A percentile compares a stretch with the other conserved stretches of the same genome.
These are phyloP conservation scores for Pomacea canaliculata DNA, from an alignment of 2,888 invertebrate genomes.

Conservation along the genomic window DNA sequence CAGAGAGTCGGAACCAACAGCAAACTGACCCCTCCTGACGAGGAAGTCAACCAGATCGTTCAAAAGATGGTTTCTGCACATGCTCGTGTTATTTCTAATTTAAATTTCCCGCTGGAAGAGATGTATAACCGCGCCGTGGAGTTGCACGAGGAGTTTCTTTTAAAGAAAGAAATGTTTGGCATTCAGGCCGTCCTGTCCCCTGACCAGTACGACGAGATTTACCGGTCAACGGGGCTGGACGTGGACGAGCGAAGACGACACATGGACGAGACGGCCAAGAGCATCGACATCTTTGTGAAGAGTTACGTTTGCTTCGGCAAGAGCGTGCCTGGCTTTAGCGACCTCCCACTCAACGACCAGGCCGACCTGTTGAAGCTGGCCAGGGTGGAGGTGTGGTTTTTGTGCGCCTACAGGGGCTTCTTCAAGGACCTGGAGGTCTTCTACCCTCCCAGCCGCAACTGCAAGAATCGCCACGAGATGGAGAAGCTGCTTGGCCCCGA, in stretches of 20 bases:
- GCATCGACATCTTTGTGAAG: slow-evolving; percentile 17
- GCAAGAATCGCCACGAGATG: neutral
- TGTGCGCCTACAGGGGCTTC: slow-evolving; percentile 25
- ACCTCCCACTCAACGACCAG: slow-evolving; percentile 21
- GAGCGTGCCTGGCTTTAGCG: slow-evolving; percentile 21
- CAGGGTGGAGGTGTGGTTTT: slow-evolving; percentile 30
- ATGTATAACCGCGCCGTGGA: neutral
- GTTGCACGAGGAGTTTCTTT: slow-evolving; percentile 8
- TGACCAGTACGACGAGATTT: slow-evolving; percentile 22
- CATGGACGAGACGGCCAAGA: slow-evolving; percentile 17
- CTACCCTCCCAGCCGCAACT: slow-evolving; percentile 14
- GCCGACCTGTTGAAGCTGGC: slow-evolving; percentile 23
- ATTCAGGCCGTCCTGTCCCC: slow-evolving; percentile 1
- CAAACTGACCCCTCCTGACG: slow-evolving; percentile 7
- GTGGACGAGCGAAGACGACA: slow-evolving; percentile 13
- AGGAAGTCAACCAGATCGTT: slow-evolving; percentile 13
- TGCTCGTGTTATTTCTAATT: slow-evolving; percentile 10
- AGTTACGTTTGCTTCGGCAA: slow-evolving; percentile 23
- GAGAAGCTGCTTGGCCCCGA: slow-evolving; percentile 11
- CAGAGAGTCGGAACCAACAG: slow-evolving; percentile 41
- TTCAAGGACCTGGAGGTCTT: slow-evolving; percentile 9
- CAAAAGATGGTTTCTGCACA: slow-evolving; percentile 3
- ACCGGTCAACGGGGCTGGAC: slow-evolving; percentile 17
- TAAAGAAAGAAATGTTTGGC: slow-evolving; percentile 19
- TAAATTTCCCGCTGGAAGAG: neutral